phyloP scores from a whole-genome alignment of 2,113 vertebrate species.

The Oophaga pumilio region DNA sequence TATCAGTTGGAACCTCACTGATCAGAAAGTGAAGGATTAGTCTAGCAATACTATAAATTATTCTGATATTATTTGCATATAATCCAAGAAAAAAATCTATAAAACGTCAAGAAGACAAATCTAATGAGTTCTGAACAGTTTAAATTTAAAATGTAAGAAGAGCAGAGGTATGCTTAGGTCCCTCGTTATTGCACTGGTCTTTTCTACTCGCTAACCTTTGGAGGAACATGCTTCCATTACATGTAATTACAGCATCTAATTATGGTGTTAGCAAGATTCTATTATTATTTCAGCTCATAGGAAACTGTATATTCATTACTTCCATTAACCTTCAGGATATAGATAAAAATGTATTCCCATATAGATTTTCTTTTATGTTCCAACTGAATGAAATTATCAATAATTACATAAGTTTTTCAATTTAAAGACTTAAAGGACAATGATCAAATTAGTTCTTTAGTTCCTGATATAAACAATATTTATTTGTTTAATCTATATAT shows the following conservation, averaged over 20 bases:
- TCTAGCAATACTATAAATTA: no score
- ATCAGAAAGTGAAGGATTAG: no score
- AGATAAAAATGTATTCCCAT: slow-evolving; percentile 12
- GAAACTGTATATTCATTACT: background rate
- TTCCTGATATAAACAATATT: background rate
- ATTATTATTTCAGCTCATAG: slow-evolving; percentile 15
- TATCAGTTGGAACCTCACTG: no score
- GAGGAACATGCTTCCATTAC: background rate
- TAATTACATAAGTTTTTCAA: background rate
- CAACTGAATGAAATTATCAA: background rate
- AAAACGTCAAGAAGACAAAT: background rate
- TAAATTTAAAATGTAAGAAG: background rate
- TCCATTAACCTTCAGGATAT: slow-evolving; percentile 27
- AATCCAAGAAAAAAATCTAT: no score
- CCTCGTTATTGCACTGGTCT: background rate
- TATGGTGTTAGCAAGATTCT: slow-evolving; percentile 19
- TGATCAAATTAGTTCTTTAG: background rate
- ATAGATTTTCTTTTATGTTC: slow-evolving; percentile 32
- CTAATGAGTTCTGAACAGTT: background rate
- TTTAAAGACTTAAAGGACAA: background rate
- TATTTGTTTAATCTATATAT: no score
- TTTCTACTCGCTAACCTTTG: background rate
- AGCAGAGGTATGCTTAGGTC: background rate
- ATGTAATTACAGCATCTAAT: slow-evolving; percentile 26
- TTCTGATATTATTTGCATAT: no score